These are phyloP conservation scores for Zoanthus sociatus DNA, from an alignment of 92 coral and sea anemone genomes.

Conservation along the genomic window DNA sequence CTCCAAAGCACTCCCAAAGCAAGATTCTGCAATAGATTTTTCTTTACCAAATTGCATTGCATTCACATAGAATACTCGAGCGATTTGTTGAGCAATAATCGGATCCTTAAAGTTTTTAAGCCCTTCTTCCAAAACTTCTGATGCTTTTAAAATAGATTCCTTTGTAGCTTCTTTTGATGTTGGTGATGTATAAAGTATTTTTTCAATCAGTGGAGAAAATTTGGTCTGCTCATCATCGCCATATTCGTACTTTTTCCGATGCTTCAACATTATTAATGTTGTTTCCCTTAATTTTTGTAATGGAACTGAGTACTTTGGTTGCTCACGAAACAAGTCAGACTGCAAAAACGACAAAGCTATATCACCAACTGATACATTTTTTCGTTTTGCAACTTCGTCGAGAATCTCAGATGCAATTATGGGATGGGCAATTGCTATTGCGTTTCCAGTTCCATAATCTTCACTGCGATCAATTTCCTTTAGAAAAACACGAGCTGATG, in stretches of 20 bases:
- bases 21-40: neutral
- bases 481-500: constrained; percentile 49
- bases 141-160: constrained; percentile 42
- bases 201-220: constrained; percentile 60
- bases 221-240: constrained; percentile 50
- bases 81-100: constrained; percentile 56
- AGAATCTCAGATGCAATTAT: constrained; percentile 45
- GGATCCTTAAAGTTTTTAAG: constrained; percentile 50
- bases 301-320: constrained; percentile 21
- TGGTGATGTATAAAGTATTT: constrained; percentile 45
- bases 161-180: constrained; percentile 19
- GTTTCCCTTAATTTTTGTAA: constrained; percentile 8
- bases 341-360: constrained; percentile 34
- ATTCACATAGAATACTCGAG: constrained; percentile 58
- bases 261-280: constrained; percentile 53
- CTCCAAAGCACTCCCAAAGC: neutral
- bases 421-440: constrained; percentile 54
- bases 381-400: constrained; percentile 9
- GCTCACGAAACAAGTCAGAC: constrained; percentile 29
- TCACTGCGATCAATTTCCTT: constrained; percentile 43
- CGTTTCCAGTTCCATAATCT: constrained; percentile 52
- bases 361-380: constrained; percentile 19
- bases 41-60: neutral
- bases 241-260: constrained; percentile 52
- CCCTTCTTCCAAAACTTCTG: constrained; percentile 42